A percentile compares a stretch with the other conserved stretches of the same genome.
phyloP scores from a whole-genome alignment of 2,797 vertebrate species.

The Spizella passerina region DNA sequence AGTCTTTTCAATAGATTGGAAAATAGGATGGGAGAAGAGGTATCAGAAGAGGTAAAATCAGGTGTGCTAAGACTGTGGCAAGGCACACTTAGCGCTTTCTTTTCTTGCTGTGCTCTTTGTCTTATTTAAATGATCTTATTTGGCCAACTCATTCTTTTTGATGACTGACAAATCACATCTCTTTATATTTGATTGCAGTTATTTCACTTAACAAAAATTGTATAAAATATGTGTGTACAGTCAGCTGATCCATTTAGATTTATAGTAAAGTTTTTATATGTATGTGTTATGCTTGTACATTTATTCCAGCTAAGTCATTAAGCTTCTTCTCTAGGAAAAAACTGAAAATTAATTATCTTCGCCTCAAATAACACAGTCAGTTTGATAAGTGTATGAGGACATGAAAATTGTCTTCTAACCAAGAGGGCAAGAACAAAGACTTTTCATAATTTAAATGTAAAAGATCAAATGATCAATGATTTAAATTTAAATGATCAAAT shows the following conservation, averaged over 20 bases:
- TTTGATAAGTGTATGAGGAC: background rate
- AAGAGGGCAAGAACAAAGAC: background rate
- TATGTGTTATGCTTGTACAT: background rate
- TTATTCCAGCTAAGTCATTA: background rate
- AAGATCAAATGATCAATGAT: too few relatives aligned
- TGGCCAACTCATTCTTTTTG: background rate
- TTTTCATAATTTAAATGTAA: background rate
- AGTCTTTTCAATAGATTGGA: background rate
- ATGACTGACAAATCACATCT: background rate
- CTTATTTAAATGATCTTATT: background rate
- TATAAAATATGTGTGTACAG: background rate
- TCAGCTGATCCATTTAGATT: background rate
- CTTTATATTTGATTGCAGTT: fast-evolving
- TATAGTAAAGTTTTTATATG: fast-evolving
- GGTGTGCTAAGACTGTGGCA: background rate
- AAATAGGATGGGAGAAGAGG: background rate
- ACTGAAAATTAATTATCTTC: background rate
- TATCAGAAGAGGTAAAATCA: background rate
- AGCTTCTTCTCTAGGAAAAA: background rate
- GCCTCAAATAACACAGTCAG: background rate
- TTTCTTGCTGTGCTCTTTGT: background rate
- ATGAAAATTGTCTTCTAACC: background rate
- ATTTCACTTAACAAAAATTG: background rate
- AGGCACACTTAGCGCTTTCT: background rate
- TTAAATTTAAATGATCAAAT: background rate